Evolutionary conservation across 2,113 vertebrate genomes (phyloP), one percentile per base, ranked within the genome.

Genomic region (Caloenas nicobarica): DNA sequence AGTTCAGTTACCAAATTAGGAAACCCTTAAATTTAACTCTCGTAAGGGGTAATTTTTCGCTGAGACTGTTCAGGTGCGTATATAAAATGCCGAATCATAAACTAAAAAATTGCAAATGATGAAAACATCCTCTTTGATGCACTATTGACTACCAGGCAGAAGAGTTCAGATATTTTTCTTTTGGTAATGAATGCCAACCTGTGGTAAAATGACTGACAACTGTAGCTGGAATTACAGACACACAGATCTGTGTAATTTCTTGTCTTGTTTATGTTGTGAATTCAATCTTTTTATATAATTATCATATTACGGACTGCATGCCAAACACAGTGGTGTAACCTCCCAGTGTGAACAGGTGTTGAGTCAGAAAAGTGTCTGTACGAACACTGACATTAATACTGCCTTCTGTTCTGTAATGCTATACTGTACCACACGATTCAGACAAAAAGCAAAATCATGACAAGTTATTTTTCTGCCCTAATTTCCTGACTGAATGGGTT

Each of bases 31-130:
- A 76, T 44, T 61, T 61, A 48, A 7, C 9, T 83, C 31, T 89
- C 66, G 14, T 18, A 53, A 23, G 34, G 85, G 24, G 48, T 3
- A 54, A 42, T 26, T 83, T 88, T 86, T 80, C 46, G 42, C 33
- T 33, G 21, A 50, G 11, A 54, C 14, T n/a, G 3, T 58, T 64
- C 8, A 81, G 69, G 12, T 23, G 7, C 7, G 15, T 23, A 21
- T 1, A 19, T 36, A 12, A 86, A 84, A 81, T 21, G 5, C 3
- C 16, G 9, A 58, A 51, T 28, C 8, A 69, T 14, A 82, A 72
- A 87, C 64, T 13, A 0, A 31, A 84, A 42, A 42, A 38, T 2
- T 60, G 15, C 9, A 23, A 64, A 0, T 16, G 2, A 2, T 60
- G 33, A 81, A 85, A 92, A 71, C 12, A 12, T 44, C 26, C 16